These are phyloP conservation scores for Calliopsis andreniformis DNA, from an alignment of 1,140 invertebrate genomes.

Conservation along the genomic window DNA sequence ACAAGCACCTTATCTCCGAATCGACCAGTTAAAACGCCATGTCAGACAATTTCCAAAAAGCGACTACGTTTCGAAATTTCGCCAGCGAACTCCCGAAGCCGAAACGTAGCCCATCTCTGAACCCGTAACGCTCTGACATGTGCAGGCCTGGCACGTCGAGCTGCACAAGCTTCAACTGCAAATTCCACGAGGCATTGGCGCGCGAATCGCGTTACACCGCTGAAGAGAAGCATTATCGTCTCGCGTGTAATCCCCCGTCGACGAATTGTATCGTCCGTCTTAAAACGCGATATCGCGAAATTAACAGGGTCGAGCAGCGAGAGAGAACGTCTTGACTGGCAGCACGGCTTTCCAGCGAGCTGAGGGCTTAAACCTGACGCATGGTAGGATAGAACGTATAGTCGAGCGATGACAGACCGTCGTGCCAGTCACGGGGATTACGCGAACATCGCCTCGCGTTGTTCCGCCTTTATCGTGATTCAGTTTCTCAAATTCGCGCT, in stretches of 20 bases:
- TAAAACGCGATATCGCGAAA: slow-evolving; percentile 30
- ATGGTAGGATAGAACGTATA: neutral
- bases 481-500: slow-evolving; percentile 12
- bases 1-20: too few relatives aligned
- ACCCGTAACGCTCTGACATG: neutral
- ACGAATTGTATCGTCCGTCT: slow-evolving; percentile 14
- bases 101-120: neutral
- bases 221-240: neutral
- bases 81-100: too few relatives aligned
- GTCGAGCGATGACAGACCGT: slow-evolving; percentile 21
- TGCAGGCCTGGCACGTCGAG: neutral
- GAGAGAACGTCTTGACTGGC: slow-evolving; percentile 2
- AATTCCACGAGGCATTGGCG: neutral
- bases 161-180: neutral
- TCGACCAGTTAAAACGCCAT: too few relatives aligned
- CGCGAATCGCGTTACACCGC: neutral
- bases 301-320: slow-evolving; percentile 6
- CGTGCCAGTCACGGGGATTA: slow-evolving; percentile 34
- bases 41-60: too few relatives aligned
- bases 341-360: slow-evolving; percentile 10
- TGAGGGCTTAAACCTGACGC: slow-evolving; percentile 22
- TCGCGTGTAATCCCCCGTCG: slow-evolving; percentile 10
- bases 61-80: too few relatives aligned
- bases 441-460: neutral
- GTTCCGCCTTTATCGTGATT: slow-evolving; percentile 1